Evolutionary conservation across 30 jellyfish, hydroid and myxozoan species (phyloP), one percentile per base, ranked within the genome.

Genomic region (Turritopsis dohrnii): DNA sequence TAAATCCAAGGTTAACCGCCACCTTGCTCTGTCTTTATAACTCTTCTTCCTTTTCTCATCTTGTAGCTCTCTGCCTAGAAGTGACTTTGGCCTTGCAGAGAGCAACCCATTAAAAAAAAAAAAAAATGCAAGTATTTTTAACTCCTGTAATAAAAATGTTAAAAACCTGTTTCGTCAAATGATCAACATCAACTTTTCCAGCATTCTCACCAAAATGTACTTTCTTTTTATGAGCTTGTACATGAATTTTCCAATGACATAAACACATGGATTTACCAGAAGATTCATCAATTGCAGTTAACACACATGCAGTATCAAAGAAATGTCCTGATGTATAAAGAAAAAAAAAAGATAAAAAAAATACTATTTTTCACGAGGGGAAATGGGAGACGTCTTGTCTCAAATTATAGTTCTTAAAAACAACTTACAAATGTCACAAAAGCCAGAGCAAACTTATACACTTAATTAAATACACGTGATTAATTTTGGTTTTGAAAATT

Each of bases 291-390:
- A 90, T 75, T 1, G 96, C 96, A 73, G 89, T 72, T 22, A 92
- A 65, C 7, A 89, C 77, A 52, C 96, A 92, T 0, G 91, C 96
- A 13, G 94, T 89, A 31, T 83, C 88, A 66, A 84, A 92, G 81
- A 53, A 22, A 66, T 92, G 97, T 53, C 92, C 97, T 92, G n/a
- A n/a, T n/a, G n/a, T n/a, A n/a, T 25, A 16, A 72, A 41, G 23
- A 17, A 69, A 69, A 69, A 69, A 7, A 7, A 69, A 19, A 66
- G 60, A 41, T 66, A n/a, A n/a, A 66, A 66, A 66, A 66, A 69
- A n/a, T 69, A 69, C 30, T 69, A 69, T 27, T 1, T n/a, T 1
- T 69, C 73, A 60, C 21, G 19, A 60, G 22, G 19, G 73, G 21
- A 18, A 23, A 23, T 18, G 73, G 22, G 21, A 60, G 72, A 23